phyloP scores from a whole-genome alignment of 1,140 invertebrate genomes.

The Ips nitidus region DNA sequence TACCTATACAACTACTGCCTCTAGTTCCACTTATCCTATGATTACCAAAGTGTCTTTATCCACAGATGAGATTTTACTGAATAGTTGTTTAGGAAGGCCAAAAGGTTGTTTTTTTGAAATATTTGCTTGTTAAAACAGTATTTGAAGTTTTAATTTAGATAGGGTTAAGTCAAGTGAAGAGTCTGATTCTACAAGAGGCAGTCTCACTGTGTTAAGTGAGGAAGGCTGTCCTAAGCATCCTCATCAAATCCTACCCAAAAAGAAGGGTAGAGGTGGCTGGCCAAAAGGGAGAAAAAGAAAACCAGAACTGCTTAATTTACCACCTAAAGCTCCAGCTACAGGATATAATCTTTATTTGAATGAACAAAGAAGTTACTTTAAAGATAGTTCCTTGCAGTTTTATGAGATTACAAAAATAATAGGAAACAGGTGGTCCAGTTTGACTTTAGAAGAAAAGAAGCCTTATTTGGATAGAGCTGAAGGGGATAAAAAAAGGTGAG shows the following conservation, averaged over 20 bases:
- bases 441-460: conserved; percentile 57
- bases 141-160: conserved; percentile 5
- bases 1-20: conserved; percentile 36
- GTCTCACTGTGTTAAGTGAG: conserved; percentile 16
- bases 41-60: conserved; percentile 35
- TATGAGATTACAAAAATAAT: conserved; percentile 60
- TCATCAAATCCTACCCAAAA: conserved; percentile 32
- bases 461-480: conserved; percentile 60
- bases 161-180: conserved; percentile 36
- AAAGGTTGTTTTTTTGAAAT: conserved; percentile 18
- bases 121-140: neutral
- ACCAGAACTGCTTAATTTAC: conserved; percentile 54
- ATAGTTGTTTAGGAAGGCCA: conserved; percentile 18
- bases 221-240: conserved; percentile 20
- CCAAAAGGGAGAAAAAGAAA: conserved; percentile 64
- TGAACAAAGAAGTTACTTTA: conserved; percentile 58
- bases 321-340: conserved; percentile 61
- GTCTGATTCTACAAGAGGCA: conserved; percentile 32
- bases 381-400: conserved; percentile 56
- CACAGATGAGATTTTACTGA: conserved; percentile 32
- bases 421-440: conserved; percentile 61
- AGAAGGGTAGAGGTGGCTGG: conserved; percentile 62
- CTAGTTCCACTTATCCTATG: conserved; percentile 32
- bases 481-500: conserved; percentile 56
- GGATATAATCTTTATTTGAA: conserved; percentile 62